A percentile compares a stretch with the other conserved stretches of the same genome.
Evolutionary conservation across 2,797 vertebrate species (phyloP).

Genomic region (Corythornis leucogaster): DNA sequence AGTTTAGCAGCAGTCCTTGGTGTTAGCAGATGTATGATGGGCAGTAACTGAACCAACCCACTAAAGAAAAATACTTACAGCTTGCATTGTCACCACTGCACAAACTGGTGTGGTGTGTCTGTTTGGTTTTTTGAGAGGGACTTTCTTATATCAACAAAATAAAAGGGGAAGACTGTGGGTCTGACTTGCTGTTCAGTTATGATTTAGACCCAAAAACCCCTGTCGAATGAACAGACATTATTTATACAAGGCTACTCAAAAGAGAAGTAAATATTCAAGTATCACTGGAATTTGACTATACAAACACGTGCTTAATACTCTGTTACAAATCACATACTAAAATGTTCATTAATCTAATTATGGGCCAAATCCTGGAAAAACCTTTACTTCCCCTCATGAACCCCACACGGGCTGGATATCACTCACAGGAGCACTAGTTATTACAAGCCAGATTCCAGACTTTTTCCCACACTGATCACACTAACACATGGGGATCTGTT

Average conservation of each 20-base stretch:
- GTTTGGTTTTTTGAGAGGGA: neutral
- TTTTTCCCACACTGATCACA: neutral
- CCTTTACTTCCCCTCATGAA: neutral
- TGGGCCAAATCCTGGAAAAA: neutral
- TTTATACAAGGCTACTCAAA: neutral
- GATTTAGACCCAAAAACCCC: rapidly evolving
- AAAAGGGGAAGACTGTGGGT: neutral
- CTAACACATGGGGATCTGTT: neutral
- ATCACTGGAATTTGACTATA: neutral
- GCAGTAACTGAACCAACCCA: neutral
- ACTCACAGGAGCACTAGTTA: neutral
- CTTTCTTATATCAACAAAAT: neutral
- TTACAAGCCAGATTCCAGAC: neutral
- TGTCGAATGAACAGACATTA: neutral
- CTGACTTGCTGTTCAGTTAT: neutral
- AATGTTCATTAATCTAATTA: neutral
- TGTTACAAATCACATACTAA: neutral
- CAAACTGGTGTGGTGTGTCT: neutral
- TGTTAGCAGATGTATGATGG: neutral
- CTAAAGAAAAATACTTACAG: neutral
- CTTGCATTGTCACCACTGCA: neutral
- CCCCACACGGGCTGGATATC: neutral
- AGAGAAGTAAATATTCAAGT: neutral
- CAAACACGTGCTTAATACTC: neutral
- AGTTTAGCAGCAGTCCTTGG: neutral